Percentiles rank a stretch among this genome's conserved stretches.
Evolutionary conservation across 2,888 invertebrate genomes (phyloP).

Genomic region (Drosophila picticornis): DNA sequence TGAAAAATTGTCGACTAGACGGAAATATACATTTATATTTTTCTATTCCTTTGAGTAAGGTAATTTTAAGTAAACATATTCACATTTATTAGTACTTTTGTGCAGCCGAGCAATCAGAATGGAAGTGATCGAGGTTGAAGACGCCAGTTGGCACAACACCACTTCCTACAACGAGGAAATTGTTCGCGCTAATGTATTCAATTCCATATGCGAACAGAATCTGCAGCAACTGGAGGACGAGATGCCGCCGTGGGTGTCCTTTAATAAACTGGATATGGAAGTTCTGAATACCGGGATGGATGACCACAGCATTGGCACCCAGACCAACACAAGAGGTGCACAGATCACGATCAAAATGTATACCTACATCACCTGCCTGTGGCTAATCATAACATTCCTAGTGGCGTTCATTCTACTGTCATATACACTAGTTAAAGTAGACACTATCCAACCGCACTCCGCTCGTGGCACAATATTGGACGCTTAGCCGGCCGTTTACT

Average conservation of each 20-base stretch:
- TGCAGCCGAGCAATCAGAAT: background rate
- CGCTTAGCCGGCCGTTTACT: background rate
- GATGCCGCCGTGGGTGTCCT: constrained; percentile 37
- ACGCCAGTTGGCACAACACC: background rate
- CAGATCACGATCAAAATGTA: background rate
- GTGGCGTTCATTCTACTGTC: background rate
- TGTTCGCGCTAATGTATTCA: constrained; percentile 10
- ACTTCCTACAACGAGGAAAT: background rate
- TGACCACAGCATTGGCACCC: background rate
- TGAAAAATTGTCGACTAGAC: background rate
- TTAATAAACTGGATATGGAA: constrained; percentile 22
- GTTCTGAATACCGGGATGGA: background rate
- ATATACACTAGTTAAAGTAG: no score
- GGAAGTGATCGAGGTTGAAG: background rate
- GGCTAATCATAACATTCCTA: background rate
- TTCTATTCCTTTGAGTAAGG: background rate
- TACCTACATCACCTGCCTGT: background rate
- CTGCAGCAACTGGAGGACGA: constrained; percentile 44
- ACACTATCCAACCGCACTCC: background rate
- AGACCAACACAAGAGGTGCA: background rate
- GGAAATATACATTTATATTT: background rate
- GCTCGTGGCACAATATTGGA: constrained; percentile 14
- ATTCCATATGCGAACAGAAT: constrained; percentile 14
- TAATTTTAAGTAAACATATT: no score
- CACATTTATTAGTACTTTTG: background rate